Evolutionary conservation across 1,140 invertebrate species (phyloP), one percentile per base, ranked within the genome.

Genomic region (Diprion similis): DNA sequence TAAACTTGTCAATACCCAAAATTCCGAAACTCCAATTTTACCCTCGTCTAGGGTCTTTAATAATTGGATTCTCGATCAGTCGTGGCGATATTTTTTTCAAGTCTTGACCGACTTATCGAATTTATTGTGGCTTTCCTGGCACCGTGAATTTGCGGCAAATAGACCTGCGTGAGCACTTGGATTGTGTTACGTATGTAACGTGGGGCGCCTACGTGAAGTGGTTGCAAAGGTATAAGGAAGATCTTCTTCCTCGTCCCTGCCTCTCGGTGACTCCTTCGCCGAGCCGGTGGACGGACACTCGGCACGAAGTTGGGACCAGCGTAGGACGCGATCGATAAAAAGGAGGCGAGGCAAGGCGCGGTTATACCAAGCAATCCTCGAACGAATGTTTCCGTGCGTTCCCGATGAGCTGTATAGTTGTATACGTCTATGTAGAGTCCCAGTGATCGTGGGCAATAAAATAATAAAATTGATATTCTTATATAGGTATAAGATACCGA

Each of bases 341-440:
- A 59, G 51, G 51, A 59, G 51, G 51, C 51, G 51, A 59, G 51
- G 51, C 51, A 17, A 59, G 51, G 51, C 51, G 51, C 51, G 51
- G 51, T 37, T 37, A 37, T 59, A n/a, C n/a, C n/a, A 17, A 59
- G 6, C 51, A 59, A 59, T 59, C 51, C 51, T 59, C 51, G 51
- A 59, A 59, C 51, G 51, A 59, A 59, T 17, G 51, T 59, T 59
- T 59, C 51, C 51, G 51, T 59, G 51, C 11, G n/a, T 59, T 59
- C 11, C 51, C 51, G 51, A 59, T 15, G 11, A 59, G n/a, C 3
- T 15, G 24, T 37, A 37, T 37, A 15, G 51, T 13, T 4, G 15
- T 10, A 51, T 10, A 51, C 15, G 48, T 59, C 3, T 17, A 17
- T 59, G 11, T 59, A 37, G 2, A 37, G 6, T 37, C 24, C 2